Base-by-base conservation (phyloP, 35 echinoderm and acorn worm genomes). In the Chiridota heheva region DNA sequence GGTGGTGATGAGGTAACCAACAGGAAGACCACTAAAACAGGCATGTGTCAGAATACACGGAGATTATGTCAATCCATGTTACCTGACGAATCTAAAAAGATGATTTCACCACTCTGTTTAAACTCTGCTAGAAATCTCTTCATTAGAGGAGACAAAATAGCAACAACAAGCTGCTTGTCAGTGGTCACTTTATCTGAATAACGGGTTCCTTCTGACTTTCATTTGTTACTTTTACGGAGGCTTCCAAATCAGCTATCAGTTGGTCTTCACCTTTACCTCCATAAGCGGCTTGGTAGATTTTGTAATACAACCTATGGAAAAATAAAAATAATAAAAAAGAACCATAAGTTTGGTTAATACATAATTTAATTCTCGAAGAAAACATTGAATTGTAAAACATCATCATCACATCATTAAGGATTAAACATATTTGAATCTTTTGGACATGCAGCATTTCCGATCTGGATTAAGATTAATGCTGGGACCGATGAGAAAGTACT, bases 11-110 rank as follows among this genome's bases (percentile, higher is more conserved):
- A 93, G 31, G 36, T 48, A 40, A 44, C 84, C 90, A 66, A 88
- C n/a, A 43, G 90, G 90, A 17, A 93, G 42, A 18, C 84, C 90
- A 41, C 90, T 80, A 17, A 58, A 84, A 49, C 31, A 38, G 44
- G 40, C 87, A 58, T 92, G 90, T 34, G 84, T 93, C 45, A 93
- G 49, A 88, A 93, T 4, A 93, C 38, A 25, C 71, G 63, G 42
- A 76, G 70, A 40, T 61, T 60, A 63, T 88, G 60, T 17, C 68
- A 49, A 20, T 88, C 84, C 36, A 78, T 67, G 22, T 60, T 61
- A 53, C 78, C 83, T 48, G 78, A 83, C 17, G 85, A 65, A 80
- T 93, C 85, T 12, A 88, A 30, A 51, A 93, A 88, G 39, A 48
- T 35, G 31, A 93, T 63, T 63, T 88, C 86, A 34, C 42, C 62